Conservation (phyloP, 1,140 invertebrate species). For the Parasteatoda tepidariorum region DNA sequence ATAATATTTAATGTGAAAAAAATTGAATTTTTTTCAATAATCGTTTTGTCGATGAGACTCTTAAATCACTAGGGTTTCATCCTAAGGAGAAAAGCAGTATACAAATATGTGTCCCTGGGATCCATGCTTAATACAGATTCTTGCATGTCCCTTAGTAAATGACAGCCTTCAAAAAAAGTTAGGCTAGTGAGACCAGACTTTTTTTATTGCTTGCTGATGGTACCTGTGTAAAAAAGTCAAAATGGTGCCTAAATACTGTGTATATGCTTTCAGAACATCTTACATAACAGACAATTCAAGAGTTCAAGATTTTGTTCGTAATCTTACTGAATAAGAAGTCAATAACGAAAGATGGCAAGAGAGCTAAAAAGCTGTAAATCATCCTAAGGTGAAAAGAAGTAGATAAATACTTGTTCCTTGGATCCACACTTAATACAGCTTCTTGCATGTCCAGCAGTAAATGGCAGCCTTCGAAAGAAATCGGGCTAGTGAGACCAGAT, state of each 20-base stretch:
- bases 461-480: conserved; percentile 38
- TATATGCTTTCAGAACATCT: background rate
- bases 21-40: too few species aligned
- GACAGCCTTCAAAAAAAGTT: conserved; percentile 40
- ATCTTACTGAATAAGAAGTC: background rate
- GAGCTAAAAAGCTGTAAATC: background rate
- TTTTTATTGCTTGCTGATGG: conserved; percentile 45
- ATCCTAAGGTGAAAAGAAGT: background rate
- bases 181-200: conserved; percentile 61
- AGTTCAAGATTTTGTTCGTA: background rate
- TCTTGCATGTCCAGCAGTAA: conserved; percentile 59
- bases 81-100: background rate
- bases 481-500: conserved; percentile 57
- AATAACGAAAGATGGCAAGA: background rate
- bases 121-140: conserved; percentile 40
- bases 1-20: too few species aligned
- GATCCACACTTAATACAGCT: conserved; percentile 37
- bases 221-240: conserved; percentile 64
- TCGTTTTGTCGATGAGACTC: too few species aligned
- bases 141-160: conserved; percentile 56
- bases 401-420: background rate
- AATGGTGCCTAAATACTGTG: too few species aligned
- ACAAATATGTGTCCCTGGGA: conserved; percentile 1
- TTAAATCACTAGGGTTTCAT: too few species aligned
- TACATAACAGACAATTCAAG: background rate